Evolutionary conservation across 2,797 vertebrate species (phyloP), one percentile per base, ranked within the genome.

Genomic region (Chloroceryle inda): DNA sequence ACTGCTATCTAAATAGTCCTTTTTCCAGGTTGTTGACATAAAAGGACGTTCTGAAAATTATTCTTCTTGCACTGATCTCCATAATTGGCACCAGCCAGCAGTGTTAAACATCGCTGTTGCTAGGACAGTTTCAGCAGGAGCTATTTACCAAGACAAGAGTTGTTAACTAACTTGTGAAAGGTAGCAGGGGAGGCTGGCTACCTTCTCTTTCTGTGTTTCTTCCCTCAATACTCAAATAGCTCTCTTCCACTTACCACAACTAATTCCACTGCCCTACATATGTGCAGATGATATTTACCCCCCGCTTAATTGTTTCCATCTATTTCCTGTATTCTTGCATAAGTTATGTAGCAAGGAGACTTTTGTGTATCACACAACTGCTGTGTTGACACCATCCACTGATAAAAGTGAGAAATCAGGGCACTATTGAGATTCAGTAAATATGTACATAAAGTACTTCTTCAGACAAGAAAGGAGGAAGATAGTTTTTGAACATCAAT

Each of bases 371-470:
- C 85, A 10, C 44, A 22, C 81, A 53, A 62, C 7, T 50, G 66
- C 95, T 79, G 75, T 81, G 83, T 47, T 86, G 92, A 76, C 84
- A 89, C 74, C 56, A 22, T 94, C 44, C 86, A 71, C 93, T 56
- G 33, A 83, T 2, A 87, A 49, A 90, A 85, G 88, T 35, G 80
- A 95, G 75, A 89, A 96, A 94, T 88, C 89, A 81, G 85, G 94
- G 77, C 85, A 89, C 94, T 75, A 89, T 11, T 85, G 94, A 97
- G 96, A 94, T 87, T 84, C 93, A 94, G 94, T 92, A 94, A 92
- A 96, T 91, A 94, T 42, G 94, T 85, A 72, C 73, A 81, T 53
- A 78, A 96, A 95, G 96, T 66, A 97, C 52, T 83, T 40, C 31
- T 59, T 86, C 42, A 50, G 84, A 68, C 8, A 21, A 35, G 16